These are phyloP conservation scores for Rhopalosiphum padi DNA, from an alignment of 1,140 invertebrate genomes.

Conservation along the genomic window DNA sequence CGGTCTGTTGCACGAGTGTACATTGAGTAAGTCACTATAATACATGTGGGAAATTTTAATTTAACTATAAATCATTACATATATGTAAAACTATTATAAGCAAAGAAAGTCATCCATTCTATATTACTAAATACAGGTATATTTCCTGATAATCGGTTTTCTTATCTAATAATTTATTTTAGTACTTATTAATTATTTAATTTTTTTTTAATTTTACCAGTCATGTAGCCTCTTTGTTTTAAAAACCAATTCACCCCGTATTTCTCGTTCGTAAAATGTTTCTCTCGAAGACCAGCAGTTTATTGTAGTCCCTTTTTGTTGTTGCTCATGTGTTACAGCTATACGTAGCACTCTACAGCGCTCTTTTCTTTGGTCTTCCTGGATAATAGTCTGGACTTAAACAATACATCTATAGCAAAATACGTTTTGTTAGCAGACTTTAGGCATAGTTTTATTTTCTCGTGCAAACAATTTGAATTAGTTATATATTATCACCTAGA, in stretches of 20 bases:
- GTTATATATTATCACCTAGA: background rate
- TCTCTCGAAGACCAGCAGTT: background rate
- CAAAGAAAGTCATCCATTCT: too few relatives aligned
- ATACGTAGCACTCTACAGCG: background rate
- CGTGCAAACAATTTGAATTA: background rate
- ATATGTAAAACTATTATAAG: background rate
- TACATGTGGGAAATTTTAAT: background rate
- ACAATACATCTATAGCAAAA: background rate
- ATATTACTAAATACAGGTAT: too few relatives aligned
- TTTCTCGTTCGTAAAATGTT: background rate
- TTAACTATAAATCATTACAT: background rate
- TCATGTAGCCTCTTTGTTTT: too few relatives aligned
- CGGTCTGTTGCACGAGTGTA: too few relatives aligned
- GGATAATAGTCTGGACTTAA: background rate
- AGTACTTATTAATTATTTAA: too few relatives aligned
- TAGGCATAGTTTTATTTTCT: background rate
- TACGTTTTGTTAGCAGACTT: background rate
- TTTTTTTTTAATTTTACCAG: too few relatives aligned
- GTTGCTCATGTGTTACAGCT: background rate
- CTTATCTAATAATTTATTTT: too few relatives aligned
- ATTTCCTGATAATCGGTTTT: too few relatives aligned
- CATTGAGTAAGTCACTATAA: background rate
- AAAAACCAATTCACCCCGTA: too few relatives aligned
- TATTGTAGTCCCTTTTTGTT: background rate
- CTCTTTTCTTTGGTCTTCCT: background rate